Percentiles rank a stretch among this genome's conserved stretches.
phyloP scores from a whole-genome alignment of 2,888 invertebrate species.

The Caenorhabditis plicata region DNA sequence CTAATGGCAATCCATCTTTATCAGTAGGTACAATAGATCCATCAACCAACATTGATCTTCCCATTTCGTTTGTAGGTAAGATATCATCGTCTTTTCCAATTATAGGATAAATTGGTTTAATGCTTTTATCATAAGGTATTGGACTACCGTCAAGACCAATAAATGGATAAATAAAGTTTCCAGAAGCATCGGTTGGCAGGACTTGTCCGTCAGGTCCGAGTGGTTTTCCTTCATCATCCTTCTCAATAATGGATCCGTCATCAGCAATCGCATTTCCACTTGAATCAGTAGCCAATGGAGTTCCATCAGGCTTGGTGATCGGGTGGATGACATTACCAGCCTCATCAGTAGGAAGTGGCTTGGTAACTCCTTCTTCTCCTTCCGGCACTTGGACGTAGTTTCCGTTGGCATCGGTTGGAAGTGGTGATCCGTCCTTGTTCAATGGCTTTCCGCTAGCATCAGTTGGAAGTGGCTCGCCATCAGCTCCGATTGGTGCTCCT shows the following conservation, averaged over 20 bases:
- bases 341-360: constrained; percentile 27
- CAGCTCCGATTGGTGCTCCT: constrained; percentile 25
- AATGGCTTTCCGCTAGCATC: constrained; percentile 19
- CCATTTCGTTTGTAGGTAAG: constrained; percentile 34
- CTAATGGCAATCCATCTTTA: constrained; percentile 32
- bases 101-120: constrained; percentile 29
- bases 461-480: constrained; percentile 18
- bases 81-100: constrained; percentile 38
- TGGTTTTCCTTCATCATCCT: constrained; percentile 22
- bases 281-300: constrained; percentile 18
- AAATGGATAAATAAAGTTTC: constrained; percentile 33
- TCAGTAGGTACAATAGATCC: constrained; percentile 39
- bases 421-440: constrained; percentile 16
- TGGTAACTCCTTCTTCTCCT: constrained; percentile 11
- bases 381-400: constrained; percentile 7
- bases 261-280: constrained; percentile 29
- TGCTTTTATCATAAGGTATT: constrained; percentile 27
- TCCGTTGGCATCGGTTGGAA: constrained; percentile 24
- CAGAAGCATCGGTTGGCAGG: constrained; percentile 29
- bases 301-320: constrained; percentile 31
- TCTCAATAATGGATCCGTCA: constrained; percentile 25
- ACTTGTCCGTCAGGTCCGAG: constrained; percentile 39
- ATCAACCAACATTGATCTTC: constrained; percentile 27
- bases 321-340: constrained; percentile 24
- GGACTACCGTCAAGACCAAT: constrained; percentile 33